Evolutionary conservation across 2,888 invertebrate species (phyloP), one percentile per base, ranked within the genome.

Genomic region (Leucania comma): DNA sequence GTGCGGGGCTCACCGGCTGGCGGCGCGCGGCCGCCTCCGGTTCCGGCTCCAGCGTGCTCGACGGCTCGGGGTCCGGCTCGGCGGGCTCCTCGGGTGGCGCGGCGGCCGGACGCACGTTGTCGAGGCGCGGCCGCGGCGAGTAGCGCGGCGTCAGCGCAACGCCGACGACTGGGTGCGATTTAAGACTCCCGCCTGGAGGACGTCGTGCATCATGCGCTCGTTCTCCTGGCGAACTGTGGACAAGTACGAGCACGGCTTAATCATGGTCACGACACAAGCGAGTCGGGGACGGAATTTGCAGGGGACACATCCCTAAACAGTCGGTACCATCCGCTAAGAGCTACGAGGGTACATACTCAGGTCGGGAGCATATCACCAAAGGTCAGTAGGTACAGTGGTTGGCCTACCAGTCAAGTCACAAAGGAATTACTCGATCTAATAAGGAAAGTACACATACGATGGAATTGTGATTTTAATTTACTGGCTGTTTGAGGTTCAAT

Each of bases 151-250:
- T 96, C 95, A 95, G 94, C 93, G 95, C 94, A 90, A 95, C 95
- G 86, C 96, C 95, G 93, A 95, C 93, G 93, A 95, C 95, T 94
- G 96, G 95, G 96, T 95, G 95, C 94, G 96, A 95, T 96, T 96
- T 93, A 93, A 94, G 93, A 94, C 92, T 92, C 92, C 95, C 94
- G 90, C 94, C 94, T 97, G 97, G 92, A 97, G 96, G 87, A 97
- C 98, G 95, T 98, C 98, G 93, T 96, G 97, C 96, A 98, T 97
- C 95, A 98, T 96, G 94, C 98, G 98, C 96, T 98, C 98, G 96
- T 98, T 98, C 96, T 98, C 98, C 96, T 98, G 98, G 87, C 98
- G 98, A 93, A 98, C 98, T 98, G 97, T 85, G 97, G 96, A 94
- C 95, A 95, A 96, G 88, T 81, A 90, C 77, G 73, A 76, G 82